Percentiles rank a stretch among this genome's conserved stretches.
phyloP scores from a whole-genome alignment of 2,888 invertebrate species.

The Hetaerina titia region DNA sequence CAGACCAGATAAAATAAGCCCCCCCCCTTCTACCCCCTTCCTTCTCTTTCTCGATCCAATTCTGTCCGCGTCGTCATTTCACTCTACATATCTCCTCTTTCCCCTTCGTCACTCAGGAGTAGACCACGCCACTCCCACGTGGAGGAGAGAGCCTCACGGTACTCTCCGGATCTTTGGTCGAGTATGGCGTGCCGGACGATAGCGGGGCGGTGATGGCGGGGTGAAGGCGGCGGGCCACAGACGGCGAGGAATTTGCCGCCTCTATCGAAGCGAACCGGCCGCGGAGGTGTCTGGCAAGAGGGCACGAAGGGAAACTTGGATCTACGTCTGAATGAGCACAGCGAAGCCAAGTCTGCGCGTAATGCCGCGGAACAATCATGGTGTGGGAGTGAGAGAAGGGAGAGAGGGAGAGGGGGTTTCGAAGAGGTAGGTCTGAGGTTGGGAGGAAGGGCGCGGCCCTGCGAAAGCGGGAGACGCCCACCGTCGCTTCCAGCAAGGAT shows the following conservation, averaged over 20 bases:
- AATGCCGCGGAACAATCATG: not conserved
- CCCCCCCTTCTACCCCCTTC: too few relatives aligned
- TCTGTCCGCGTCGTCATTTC: not conserved
- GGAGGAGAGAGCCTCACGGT: too few relatives aligned
- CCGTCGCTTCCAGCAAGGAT: not conserved
- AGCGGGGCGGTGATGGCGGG: too few relatives aligned
- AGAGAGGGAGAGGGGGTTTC: not conserved
- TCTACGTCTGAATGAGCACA: not conserved
- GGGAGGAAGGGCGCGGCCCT: not conserved
- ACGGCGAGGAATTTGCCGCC: not conserved
- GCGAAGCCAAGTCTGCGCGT: conserved; percentile 17
- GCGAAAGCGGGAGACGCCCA: conserved; percentile 11
- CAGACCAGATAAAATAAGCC: too few relatives aligned
- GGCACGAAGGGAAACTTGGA: not conserved
- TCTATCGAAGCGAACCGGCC: not conserved
- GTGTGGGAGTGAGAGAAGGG: not conserved
- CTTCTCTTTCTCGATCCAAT: not conserved
- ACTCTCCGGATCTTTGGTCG: too few relatives aligned
- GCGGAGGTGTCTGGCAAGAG: not conserved
- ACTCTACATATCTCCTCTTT: not conserved
- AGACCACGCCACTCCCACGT: not conserved
- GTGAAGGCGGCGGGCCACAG: not conserved
- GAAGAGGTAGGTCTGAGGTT: not conserved
- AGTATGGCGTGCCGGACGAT: too few relatives aligned
- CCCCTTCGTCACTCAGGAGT: not conserved